These are phyloP conservation scores for Ectropis crepuscularia DNA, from an alignment of 2,888 invertebrate genomes.

Conservation along the genomic window DNA sequence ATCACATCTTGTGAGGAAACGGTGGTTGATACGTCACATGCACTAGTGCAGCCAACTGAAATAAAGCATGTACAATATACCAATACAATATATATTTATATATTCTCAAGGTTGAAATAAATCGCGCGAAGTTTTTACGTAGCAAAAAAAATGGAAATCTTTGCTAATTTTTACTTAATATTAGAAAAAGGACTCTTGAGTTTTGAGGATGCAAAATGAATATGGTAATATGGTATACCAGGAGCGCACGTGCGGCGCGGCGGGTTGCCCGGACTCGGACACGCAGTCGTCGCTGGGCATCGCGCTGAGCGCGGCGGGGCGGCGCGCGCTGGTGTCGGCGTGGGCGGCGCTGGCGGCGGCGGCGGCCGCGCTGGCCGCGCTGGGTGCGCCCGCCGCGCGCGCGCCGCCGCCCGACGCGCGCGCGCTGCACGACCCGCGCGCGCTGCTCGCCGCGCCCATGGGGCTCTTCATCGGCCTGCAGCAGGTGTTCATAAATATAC, in stretches of 20 bases:
- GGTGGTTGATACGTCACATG: too few relatives aligned
- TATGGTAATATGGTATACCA: conserved; percentile 46
- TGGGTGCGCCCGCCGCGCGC: conserved; percentile 67
- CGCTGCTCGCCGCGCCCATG: conserved; percentile 90
- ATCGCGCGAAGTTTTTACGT: too few relatives aligned
- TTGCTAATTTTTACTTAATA: too few relatives aligned
- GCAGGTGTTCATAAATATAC: conserved; percentile 93
- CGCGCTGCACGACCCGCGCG: conserved; percentile 84
- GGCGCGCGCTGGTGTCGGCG: conserved; percentile 62
- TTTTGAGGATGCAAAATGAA: not conserved
- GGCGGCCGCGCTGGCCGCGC: conserved; percentile 66
- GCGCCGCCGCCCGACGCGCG: conserved; percentile 69
- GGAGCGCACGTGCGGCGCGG: conserved; percentile 71
- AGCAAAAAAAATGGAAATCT: too few relatives aligned
- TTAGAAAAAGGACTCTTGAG: too few relatives aligned
- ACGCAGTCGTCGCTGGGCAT: conserved; percentile 64
- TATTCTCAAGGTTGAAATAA: too few relatives aligned
- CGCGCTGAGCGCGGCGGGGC: conserved; percentile 67
- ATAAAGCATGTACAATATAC: too few relatives aligned
- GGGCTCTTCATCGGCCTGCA: conserved; percentile 93
- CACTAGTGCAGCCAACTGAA: too few relatives aligned
- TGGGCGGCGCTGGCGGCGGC: conserved; percentile 68
- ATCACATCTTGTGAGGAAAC: too few relatives aligned
- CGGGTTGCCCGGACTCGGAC: conserved; percentile 76
- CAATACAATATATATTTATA: too few relatives aligned